Base-by-base conservation (phyloP, 2,888 invertebrate species). In the Mayetiola destructor region DNA sequence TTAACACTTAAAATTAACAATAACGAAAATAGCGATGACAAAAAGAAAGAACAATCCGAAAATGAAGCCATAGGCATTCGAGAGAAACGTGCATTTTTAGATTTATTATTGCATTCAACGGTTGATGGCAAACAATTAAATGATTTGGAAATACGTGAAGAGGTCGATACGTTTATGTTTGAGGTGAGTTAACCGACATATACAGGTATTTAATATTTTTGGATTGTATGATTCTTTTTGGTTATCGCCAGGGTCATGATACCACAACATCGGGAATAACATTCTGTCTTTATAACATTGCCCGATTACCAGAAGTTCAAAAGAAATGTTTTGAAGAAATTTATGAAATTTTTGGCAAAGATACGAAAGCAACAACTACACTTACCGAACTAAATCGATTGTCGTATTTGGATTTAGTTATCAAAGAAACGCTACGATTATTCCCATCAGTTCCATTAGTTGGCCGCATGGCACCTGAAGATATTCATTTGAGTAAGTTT, bases 111-210 rank as follows among this genome's bases (percentile, higher is more conserved):
- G 14, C 72, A 81, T 54, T 75, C 80, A 3, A 77, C 76, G 62
- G 74, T 78, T 14, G 77, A 80, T 61, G 81, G 79, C 1, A 67
- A 75, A 59, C 77, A 75, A 4, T 68, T 85, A 48, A 75, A 76
- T 9, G 77, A 80, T 60, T 66, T 77, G 30, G 77, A 78, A 59
- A 76, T 85, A 42, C 73, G 80, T 57, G 81, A 84, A 66, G 82
- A 85, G 71, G 82, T 84, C 0, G 81, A 84, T 61, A 85, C 85
- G 0, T 84, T 85, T 62, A 80, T 85, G 80, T 85, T 85, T 68
- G 84, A 79, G 68, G 81, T 81, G n/a, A 18, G 16, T 27, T 20
- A 2, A n/a, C n/a, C n/a, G n/a, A n/a, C n/a, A n/a, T 6, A 9
- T n/a, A 29, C 29, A 6, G 66, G 69, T 66, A 10, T 8, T 29